phyloP scores from a whole-genome alignment of 2,888 invertebrate genomes.

The Dexiosoma caninum region DNA sequence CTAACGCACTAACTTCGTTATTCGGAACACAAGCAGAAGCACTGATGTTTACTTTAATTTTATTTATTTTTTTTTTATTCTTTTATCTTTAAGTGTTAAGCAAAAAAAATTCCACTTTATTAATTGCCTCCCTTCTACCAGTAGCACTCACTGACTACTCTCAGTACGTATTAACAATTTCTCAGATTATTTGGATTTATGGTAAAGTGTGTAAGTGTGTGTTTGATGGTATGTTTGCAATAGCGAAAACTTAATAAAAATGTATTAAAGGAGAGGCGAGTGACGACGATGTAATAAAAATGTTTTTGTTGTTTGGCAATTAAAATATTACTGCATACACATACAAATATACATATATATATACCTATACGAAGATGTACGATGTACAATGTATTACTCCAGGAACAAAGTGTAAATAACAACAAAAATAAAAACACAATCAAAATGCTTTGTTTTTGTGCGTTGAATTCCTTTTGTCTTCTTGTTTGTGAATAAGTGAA shows the following conservation, averaged over 20 bases:
- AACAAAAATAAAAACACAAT: conserved; percentile 2
- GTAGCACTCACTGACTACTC: background rate
- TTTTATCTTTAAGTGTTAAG: background rate
- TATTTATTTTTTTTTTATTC: background rate
- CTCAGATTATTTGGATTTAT: conserved; percentile 38
- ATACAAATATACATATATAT: background rate
- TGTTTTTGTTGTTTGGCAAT: conserved; percentile 1
- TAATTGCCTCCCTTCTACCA: no score
- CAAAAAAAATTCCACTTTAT: conserved; percentile 13
- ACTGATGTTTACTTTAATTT: background rate
- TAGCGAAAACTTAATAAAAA: conserved; percentile 15
- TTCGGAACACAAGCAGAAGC: background rate
- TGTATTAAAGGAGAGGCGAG: background rate
- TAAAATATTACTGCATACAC: background rate
- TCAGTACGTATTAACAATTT: conserved; percentile 31
- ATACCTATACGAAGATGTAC: background rate
- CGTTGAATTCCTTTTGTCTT: conserved; percentile 33
- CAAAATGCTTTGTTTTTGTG: conserved; percentile 39
- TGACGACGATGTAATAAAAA: conserved; percentile 1
- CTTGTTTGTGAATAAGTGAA: background rate
- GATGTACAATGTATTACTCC: background rate
- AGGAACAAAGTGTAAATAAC: conserved; percentile 17
- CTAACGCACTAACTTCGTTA: background rate
- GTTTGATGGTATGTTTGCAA: background rate
- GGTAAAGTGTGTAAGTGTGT: background rate